Percentiles rank a stretch among this genome's conserved stretches.
Conservation (phyloP, 2,797 vertebrate genomes). For the Petrocephalus schoutedeni region DNA sequence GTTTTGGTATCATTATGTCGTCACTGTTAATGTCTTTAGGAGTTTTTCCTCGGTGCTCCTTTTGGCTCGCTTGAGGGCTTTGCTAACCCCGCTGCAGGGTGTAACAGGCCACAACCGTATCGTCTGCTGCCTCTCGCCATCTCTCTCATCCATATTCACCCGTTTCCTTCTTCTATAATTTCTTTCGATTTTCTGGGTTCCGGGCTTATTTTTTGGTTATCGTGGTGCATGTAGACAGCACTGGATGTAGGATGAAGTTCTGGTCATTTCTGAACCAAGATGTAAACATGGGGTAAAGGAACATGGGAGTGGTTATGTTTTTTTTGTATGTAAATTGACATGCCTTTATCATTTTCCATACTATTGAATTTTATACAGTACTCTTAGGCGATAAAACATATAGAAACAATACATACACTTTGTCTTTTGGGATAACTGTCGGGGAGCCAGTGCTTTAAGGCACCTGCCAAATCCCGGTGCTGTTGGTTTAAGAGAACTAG, state of each 20-base stretch:
- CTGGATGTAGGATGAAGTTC: not conserved
- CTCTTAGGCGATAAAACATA: not conserved
- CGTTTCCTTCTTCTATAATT: not conserved
- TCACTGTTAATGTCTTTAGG: not conserved
- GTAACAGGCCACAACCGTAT: not conserved
- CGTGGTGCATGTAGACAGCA: not conserved
- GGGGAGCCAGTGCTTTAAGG: not conserved
- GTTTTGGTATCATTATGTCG: not conserved
- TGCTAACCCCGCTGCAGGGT: not conserved
- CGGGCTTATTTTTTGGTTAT: not conserved
- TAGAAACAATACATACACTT: not conserved
- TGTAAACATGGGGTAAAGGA: not conserved
- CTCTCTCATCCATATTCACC: not conserved
- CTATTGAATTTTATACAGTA: not conserved
- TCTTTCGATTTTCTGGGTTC: not conserved
- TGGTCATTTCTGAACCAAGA: not conserved
- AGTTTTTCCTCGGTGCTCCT: not conserved
- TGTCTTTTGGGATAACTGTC: not conserved
- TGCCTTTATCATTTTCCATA: not conserved
- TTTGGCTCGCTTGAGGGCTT: not conserved
- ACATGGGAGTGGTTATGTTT: not conserved
- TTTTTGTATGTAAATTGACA: not conserved
- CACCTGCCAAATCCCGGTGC: not conserved
- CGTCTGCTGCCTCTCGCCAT: not conserved
- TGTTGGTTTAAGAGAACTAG: not conserved